Evolutionary conservation across 2,888 invertebrate genomes (phyloP).

Genomic region (Drosophila lacicola): DNA sequence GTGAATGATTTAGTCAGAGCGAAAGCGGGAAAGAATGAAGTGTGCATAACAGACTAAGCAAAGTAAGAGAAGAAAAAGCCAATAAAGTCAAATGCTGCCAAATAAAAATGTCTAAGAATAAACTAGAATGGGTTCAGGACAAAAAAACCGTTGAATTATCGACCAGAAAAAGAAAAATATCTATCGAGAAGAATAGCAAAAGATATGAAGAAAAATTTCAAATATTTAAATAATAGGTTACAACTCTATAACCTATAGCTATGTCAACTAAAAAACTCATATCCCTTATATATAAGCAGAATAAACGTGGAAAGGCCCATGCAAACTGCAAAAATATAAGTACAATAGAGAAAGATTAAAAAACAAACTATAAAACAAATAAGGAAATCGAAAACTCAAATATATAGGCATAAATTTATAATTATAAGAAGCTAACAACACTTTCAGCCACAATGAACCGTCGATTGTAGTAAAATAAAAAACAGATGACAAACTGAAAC

Average conservation of each 20-base stretch:
- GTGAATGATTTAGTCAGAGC: neutral
- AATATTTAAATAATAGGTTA: neutral
- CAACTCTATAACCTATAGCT: no score
- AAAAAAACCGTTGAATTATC: no score
- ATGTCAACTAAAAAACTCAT: neutral
- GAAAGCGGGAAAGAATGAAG: neutral
- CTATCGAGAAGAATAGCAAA: neutral
- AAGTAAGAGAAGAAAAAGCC: neutral
- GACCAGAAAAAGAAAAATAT: neutral
- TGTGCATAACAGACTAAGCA: constrained; percentile 1
- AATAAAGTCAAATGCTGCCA: no score
- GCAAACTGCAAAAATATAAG: constrained; percentile 8
- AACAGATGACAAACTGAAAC: neutral
- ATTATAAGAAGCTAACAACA: no score
- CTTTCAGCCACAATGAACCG: no score
- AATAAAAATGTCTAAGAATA: no score
- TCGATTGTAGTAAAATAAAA: neutral
- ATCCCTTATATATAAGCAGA: neutral
- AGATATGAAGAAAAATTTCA: neutral
- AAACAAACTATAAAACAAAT: neutral
- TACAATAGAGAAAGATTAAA: neutral
- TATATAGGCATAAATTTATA: neutral
- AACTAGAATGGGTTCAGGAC: no score
- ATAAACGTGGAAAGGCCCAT: constrained; percentile 7
- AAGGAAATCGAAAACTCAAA: neutral